Evolutionary conservation across 2,113 vertebrate genomes (phyloP).

Genomic region (cattle (Bos taurus)): DNA sequence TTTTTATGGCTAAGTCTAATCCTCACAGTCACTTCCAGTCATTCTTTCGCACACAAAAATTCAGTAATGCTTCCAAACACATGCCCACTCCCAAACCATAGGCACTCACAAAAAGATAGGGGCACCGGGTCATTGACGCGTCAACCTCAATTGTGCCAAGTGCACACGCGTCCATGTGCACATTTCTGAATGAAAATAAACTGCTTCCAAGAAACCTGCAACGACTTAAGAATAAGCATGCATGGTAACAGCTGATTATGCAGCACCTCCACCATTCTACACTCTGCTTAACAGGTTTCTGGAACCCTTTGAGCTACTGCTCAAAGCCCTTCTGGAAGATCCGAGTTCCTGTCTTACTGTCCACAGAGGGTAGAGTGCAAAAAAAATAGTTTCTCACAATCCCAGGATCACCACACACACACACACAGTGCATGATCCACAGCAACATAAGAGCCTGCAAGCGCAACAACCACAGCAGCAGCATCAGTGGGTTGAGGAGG

Average conservation of each 20-base stretch:
- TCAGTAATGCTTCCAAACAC: background rate
- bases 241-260: background rate
- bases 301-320: background rate
- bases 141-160: background rate
- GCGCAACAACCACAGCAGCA: background rate
- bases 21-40: background rate
- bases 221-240: too few species aligned
- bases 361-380: too few species aligned
- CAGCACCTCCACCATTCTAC: background rate
- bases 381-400: background rate
- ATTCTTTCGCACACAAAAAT: too few species aligned
- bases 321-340: background rate
- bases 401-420: accelerated
- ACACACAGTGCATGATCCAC: accelerated
- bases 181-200: accelerated
- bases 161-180: background rate
- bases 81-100: background rate
- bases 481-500: accelerated
- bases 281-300: background rate
- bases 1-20: background rate
- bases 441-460: background rate
- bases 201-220: background rate
- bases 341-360: background rate
- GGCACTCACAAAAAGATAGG: background rate
- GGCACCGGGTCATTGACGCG: background rate